These are phyloP conservation scores for Eucera pruinosa DNA, from an alignment of 2,888 invertebrate genomes.

Conservation along the genomic window DNA sequence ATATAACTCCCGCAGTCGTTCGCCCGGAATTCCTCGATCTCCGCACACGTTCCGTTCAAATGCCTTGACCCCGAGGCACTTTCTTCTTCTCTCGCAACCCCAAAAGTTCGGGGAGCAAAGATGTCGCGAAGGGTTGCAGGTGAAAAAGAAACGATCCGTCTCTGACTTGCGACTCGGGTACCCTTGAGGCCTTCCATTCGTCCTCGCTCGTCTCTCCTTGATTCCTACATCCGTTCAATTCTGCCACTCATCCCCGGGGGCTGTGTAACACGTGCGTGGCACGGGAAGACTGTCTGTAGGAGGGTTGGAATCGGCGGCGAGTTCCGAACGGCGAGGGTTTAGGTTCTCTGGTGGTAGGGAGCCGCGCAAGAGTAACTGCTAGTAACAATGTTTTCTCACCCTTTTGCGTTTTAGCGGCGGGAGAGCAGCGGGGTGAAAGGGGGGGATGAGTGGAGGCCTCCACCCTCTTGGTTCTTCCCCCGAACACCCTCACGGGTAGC, in stretches of 20 bases:
- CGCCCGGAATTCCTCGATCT: neutral
- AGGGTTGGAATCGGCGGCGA: slow-evolving; percentile 45
- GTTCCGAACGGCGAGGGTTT: slow-evolving; percentile 40
- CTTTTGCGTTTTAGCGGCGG: slow-evolving; percentile 77
- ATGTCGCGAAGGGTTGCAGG: slow-evolving; percentile 18
- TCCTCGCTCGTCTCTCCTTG: slow-evolving; percentile 55
- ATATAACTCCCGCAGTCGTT: neutral
- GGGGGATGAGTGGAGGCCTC: slow-evolving; percentile 33
- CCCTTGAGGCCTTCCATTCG: slow-evolving; percentile 73
- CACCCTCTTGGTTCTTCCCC: slow-evolving; percentile 44
- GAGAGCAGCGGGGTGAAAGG: slow-evolving; percentile 27
- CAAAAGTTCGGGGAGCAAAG: slow-evolving; percentile 1
- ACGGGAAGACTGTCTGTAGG: slow-evolving; percentile 40
- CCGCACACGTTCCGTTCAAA: too few relatives aligned
- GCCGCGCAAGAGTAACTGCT: slow-evolving; percentile 78
- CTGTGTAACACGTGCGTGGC: slow-evolving; percentile 75
- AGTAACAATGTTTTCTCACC: slow-evolving; percentile 83
- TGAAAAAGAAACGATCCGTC: slow-evolving; percentile 64
- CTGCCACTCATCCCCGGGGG: slow-evolving; percentile 74
- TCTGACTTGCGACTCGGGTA: slow-evolving; percentile 68
- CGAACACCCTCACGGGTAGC: slow-evolving; percentile 47
- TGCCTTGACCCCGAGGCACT: neutral
- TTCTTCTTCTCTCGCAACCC: neutral
- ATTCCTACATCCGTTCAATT: slow-evolving; percentile 69
- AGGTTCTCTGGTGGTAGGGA: slow-evolving; percentile 61